Evolutionary conservation across 2,888 invertebrate species (phyloP).

Genomic region (Himalopsyche tibetana): DNA sequence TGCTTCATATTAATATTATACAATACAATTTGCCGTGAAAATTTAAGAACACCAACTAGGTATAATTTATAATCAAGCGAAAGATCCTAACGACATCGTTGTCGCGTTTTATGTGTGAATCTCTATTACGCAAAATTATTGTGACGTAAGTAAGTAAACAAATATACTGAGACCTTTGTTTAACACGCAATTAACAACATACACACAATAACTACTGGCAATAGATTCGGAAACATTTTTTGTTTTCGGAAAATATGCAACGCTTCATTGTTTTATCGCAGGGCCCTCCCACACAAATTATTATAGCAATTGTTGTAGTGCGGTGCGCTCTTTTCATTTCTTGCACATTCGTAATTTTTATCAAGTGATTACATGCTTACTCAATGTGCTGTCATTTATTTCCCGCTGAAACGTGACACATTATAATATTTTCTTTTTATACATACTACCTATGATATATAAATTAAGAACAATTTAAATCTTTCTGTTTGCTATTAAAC

Average conservation of each 20-base stretch:
- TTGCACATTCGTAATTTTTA: too few relatives aligned
- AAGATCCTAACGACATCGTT: conserved; percentile 3
- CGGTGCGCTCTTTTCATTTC: too few relatives aligned
- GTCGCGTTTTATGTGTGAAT: conserved; percentile 22
- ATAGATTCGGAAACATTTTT: background rate
- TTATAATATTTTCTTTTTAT: too few relatives aligned
- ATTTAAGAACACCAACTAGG: background rate
- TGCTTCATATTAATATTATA: background rate
- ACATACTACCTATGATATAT: too few relatives aligned
- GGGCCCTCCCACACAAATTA: background rate
- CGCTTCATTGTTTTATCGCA: conserved; percentile 1
- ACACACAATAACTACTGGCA: background rate
- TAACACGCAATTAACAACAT: conserved; percentile 4
- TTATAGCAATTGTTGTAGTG: background rate
- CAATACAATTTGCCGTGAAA: background rate
- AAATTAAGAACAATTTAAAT: too few relatives aligned
- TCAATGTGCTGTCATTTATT: too few relatives aligned
- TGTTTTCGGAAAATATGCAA: conserved; percentile 10
- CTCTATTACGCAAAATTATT: conserved; percentile 17
- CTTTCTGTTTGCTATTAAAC: too few relatives aligned
- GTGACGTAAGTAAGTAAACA: background rate
- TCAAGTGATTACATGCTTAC: too few relatives aligned
- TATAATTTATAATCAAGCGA: background rate
- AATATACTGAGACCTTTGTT: conserved; percentile 3
- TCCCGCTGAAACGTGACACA: too few relatives aligned